These are phyloP conservation scores for Puffinus mauretanicus DNA, from an alignment of 2,113 vertebrate genomes.

Conservation along the genomic window DNA sequence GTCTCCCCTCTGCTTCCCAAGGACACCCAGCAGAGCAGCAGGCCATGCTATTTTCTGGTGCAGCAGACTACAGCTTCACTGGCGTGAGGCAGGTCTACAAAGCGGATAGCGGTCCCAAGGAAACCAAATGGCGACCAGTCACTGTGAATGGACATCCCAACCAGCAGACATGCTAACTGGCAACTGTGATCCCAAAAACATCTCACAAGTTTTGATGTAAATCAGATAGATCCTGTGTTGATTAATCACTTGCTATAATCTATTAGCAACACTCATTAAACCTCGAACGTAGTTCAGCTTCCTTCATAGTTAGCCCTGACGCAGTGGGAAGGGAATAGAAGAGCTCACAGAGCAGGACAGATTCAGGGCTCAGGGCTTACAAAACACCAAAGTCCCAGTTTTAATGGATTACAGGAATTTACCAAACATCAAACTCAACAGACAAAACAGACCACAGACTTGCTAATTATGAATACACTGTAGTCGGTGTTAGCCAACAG, in stretches of 20 bases:
- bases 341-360: neutral
- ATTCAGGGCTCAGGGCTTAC: neutral
- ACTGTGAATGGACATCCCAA: neutral
- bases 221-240: neutral
- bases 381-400: neutral
- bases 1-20: neutral
- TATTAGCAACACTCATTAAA: neutral
- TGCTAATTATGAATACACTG: neutral
- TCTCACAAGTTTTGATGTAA: neutral
- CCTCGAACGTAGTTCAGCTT: fast-evolving
- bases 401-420: neutral
- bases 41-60: neutral
- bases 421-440: neutral
- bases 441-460: neutral
- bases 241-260: neutral
- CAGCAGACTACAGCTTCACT: neutral
- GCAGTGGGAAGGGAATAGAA: neutral
- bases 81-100: neutral
- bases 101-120: too few species aligned
- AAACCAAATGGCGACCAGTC: neutral
- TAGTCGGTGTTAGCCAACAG: neutral
- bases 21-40: neutral
- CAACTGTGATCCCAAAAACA: neutral
- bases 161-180: neutral
- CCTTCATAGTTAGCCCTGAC: neutral